Evolutionary conservation across 2,113 vertebrate genomes (phyloP), one percentile per base, ranked within the genome.

Genomic region (Halichoeres trimaculatus): DNA sequence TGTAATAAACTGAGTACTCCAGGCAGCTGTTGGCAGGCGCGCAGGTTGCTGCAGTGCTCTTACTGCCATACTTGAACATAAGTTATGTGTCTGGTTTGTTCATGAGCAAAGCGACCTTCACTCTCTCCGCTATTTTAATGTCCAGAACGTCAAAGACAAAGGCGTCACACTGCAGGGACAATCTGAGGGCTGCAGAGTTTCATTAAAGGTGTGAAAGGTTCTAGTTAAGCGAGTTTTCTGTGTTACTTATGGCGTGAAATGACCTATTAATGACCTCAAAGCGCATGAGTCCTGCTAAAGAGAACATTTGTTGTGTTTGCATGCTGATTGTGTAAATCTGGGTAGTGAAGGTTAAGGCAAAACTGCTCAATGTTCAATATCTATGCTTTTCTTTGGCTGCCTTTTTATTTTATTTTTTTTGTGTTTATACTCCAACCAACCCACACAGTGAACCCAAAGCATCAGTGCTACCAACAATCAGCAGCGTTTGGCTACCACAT

Each of bases 101-200:
- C 68, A 85, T 57, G 76, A 89, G 80, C 83, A 47, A 2, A 16
- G 59, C 40, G 59, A 86, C 80, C 81, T 90, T 85, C 81, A 78
- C 76, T 62, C 72, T 88, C 80, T 87, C 90, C 81, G 77, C 55
- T 74, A 64, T 80, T 84, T 82, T 73, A 81, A 76, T 67, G 60
- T 74, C 65, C 40, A 50, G 38, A 72, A 75, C 64, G 79, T 65
- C 63, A 45, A 24, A 35, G 60, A 83, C 55, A 71, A 83, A 86
- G 65, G 57, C 35, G 56, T 53, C 24, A 40, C 63, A 41, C 70
- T 5, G 22, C 4, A 24, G 14, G 13, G 50, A 41, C 6, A 59
- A 53, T 50, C 54, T 2, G 1, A 43, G 23, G 48, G 41, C 50
- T 16, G 30, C 36, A 5, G n/a, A 11, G 48, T 73, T 84, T 70